A percentile compares a stretch with the other conserved stretches of the same genome.
phyloP scores from a whole-genome alignment of 2,888 invertebrate genomes.

The Brachylomia viminalis region DNA sequence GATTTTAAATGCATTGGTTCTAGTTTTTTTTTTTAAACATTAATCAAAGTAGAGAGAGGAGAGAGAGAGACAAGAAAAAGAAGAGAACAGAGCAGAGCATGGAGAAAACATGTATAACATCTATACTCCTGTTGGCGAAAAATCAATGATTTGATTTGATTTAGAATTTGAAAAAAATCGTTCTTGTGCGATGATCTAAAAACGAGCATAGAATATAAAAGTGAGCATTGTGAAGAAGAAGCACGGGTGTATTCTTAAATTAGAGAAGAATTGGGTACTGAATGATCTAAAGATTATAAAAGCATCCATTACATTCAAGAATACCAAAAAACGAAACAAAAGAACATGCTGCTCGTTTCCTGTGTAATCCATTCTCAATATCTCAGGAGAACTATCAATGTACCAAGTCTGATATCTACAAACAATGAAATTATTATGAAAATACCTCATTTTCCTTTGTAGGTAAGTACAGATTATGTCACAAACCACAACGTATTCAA shows the following conservation, averaged over 20 bases:
- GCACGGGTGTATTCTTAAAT: neutral
- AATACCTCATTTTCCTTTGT: neutral
- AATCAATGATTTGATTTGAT: too few relatives aligned
- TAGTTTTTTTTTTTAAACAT: too few relatives aligned
- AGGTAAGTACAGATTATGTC: neutral
- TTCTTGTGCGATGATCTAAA: neutral
- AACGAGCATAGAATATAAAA: neutral
- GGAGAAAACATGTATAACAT: too few relatives aligned
- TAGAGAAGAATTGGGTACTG: neutral
- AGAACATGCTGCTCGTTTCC: neutral
- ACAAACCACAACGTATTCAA: neutral
- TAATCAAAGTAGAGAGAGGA: too few relatives aligned
- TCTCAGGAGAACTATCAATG: neutral
- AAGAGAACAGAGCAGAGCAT: too few relatives aligned
- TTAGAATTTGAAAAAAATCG: neutral
- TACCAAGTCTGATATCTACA: neutral
- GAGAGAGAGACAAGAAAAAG: too few relatives aligned
- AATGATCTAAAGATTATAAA: neutral
- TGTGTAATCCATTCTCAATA: neutral
- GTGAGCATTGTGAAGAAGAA: neutral
- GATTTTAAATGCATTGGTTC: neutral
- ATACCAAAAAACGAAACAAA: neutral
- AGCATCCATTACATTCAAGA: neutral
- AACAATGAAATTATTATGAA: neutral
- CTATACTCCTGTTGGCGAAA: too few relatives aligned